Evolutionary conservation across 2,888 invertebrate species (phyloP).

Genomic region (Habrosyne pyritoides): DNA sequence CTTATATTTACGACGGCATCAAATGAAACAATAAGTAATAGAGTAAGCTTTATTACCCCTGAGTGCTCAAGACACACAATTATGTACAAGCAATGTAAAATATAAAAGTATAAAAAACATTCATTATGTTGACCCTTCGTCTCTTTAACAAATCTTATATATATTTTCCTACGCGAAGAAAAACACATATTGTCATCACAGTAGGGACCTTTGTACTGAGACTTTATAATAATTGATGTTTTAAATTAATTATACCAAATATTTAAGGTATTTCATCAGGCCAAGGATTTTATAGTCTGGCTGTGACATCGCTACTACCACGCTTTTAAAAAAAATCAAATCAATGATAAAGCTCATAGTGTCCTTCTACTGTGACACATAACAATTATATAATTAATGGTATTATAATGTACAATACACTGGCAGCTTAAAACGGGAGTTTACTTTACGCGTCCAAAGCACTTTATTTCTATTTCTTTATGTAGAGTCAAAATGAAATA

Average conservation of each 20-base stretch:
- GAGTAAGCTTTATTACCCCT: background rate
- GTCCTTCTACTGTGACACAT: background rate
- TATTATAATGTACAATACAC: background rate
- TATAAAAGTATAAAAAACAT: conserved; percentile 13
- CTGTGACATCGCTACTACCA: no score
- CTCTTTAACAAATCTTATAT: no score
- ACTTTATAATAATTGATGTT: no score
- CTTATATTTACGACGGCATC: no score
- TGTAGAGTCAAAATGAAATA: no score
- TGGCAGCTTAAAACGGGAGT: background rate
- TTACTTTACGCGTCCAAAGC: background rate
- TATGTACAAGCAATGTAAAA: background rate
- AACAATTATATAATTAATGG: background rate
- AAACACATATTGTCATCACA: conserved; percentile 41
- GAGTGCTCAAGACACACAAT: background rate
- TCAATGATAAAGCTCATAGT: no score
- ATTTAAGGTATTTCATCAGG: background rate
- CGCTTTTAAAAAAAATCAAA: no score
- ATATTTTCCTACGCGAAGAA: no score
- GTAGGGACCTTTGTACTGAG: conserved; percentile 49
- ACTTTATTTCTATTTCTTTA: background rate
- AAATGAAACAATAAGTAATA: background rate
- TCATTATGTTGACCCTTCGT: conserved; percentile 6
- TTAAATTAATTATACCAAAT: background rate
- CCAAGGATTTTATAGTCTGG: no score